phyloP scores from a whole-genome alignment of 2,888 invertebrate species.

The Pollenia angustigena region DNA sequence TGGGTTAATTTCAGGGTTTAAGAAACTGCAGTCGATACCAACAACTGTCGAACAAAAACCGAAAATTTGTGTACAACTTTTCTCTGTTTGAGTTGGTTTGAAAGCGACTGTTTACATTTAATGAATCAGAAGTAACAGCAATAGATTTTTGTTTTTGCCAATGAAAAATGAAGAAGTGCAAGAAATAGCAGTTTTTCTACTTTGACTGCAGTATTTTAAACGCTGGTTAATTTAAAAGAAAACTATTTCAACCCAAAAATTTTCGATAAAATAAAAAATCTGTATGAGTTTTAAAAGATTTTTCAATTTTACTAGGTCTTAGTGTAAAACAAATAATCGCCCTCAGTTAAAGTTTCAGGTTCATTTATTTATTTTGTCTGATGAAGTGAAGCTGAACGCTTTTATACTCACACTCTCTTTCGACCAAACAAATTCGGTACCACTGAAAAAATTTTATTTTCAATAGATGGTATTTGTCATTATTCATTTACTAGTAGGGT shows the following conservation, averaged over 20 bases:
- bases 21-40: too few species aligned
- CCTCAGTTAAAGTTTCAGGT: slow-evolving; percentile 24
- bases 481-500: background rate
- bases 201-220: too few species aligned
- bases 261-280: too few species aligned
- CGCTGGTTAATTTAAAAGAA: too few species aligned
- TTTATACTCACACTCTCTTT: background rate
- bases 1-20: slow-evolving; percentile 12
- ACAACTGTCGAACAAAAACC: too few species aligned
- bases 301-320: background rate
- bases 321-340: slow-evolving; percentile 1
- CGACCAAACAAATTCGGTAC: slow-evolving; percentile 30
- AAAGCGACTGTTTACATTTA: too few species aligned
- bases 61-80: too few species aligned
- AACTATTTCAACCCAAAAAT: background rate
- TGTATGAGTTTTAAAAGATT: background rate
- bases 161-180: too few species aligned
- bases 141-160: too few species aligned
- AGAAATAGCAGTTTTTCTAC: too few species aligned
- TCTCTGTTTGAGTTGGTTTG: too few species aligned
- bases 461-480: slow-evolving; percentile 40
- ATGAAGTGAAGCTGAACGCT: slow-evolving; percentile 56
- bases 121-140: too few species aligned
- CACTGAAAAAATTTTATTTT: slow-evolving; percentile 63
- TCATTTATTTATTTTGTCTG: slow-evolving; percentile 54